Evolutionary conservation across 2,888 invertebrate species (phyloP).

Genomic region (Calameuta filiformis): DNA sequence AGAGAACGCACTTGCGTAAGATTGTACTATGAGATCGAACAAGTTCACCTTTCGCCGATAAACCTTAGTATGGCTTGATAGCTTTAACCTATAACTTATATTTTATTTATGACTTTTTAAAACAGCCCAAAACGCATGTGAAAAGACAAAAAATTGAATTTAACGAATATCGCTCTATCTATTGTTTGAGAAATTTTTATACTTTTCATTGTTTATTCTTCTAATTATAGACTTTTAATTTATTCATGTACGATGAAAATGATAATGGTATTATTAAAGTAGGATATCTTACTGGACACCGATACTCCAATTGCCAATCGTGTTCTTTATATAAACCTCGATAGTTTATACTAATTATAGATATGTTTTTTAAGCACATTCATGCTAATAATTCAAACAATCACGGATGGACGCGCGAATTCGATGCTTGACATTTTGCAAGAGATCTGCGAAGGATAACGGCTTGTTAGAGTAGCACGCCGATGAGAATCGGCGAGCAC

Average conservation of each 20-base stretch:
- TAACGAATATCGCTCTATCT: neutral
- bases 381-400: neutral
- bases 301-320: neutral
- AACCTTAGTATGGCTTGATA: neutral
- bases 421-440: neutral
- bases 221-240: neutral
- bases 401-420: neutral
- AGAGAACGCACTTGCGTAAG: neutral
- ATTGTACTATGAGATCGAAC: neutral
- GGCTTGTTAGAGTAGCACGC: neutral
- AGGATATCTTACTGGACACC: neutral
- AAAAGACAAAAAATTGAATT: too few relatives aligned
- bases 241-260: neutral
- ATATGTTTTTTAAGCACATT: neutral
- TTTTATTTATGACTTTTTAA: too few relatives aligned
- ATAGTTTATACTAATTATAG: neutral
- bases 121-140: too few relatives aligned
- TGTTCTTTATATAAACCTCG: neutral
- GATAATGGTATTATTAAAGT: neutral
- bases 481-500: slow-evolving; percentile 30
- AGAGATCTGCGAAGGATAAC: neutral
- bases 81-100: neutral
- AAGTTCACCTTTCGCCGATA: neutral
- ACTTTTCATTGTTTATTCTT: neutral
- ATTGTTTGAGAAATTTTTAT: neutral